Percentiles rank a stretch among this genome's conserved stretches.
Evolutionary conservation across 2,113 vertebrate genomes (phyloP).

Genomic region (Antechinus flavipes): DNA sequence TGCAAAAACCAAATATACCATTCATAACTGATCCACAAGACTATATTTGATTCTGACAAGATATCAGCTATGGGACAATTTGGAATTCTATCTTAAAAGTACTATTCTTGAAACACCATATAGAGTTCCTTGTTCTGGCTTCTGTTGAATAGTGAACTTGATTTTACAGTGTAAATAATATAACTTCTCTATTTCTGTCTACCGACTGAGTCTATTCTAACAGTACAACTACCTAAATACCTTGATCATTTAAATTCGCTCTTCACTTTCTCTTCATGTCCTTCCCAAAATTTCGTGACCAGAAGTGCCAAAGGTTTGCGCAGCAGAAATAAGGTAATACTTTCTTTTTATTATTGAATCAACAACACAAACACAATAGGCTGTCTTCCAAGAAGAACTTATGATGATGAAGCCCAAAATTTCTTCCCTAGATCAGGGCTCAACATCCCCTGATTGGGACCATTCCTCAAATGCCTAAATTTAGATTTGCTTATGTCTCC

Average conservation of each 20-base stretch:
- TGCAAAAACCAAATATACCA: constrained; percentile 89
- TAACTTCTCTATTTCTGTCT: not conserved
- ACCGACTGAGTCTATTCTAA: not conserved
- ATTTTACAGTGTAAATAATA: not conserved
- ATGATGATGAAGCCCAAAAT: not conserved
- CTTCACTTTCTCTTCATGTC: not conserved
- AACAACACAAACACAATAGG: not conserved
- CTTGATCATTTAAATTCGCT: not conserved
- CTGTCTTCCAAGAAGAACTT: not conserved
- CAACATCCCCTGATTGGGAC: not conserved
- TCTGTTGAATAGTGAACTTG: not conserved
- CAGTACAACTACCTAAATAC: not conserved
- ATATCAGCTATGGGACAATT: constrained; percentile 91
- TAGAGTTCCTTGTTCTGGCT: not conserved
- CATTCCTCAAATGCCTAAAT: not conserved
- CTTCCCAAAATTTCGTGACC: not conserved
- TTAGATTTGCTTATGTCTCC: not conserved
- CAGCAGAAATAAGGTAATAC: not conserved
- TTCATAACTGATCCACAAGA: constrained; percentile 88
- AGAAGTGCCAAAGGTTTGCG: not conserved
- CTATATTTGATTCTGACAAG: constrained; percentile 93
- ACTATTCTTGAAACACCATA: not conserved
- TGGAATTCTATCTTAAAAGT: not conserved
- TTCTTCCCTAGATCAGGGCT: not conserved
- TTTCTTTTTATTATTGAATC: not conserved